These are phyloP conservation scores for Platypus cylindrus DNA, from an alignment of 2,888 invertebrate genomes.

Conservation along the genomic window DNA sequence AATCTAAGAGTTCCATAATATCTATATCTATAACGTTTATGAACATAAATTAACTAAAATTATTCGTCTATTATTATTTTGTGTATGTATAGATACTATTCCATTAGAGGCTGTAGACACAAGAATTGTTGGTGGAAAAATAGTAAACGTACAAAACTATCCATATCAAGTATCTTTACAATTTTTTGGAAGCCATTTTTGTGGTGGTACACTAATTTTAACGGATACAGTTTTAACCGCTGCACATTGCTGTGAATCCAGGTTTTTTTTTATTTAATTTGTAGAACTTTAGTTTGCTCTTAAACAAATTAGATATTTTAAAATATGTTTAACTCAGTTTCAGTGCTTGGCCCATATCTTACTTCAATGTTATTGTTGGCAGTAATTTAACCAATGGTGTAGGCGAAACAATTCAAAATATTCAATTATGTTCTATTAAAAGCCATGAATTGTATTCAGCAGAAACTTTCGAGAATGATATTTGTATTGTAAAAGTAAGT, in stretches of 20 bases:
- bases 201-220: conserved; percentile 22
- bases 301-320: no score
- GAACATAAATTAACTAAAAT: no score
- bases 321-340: no score
- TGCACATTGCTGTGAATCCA: conserved; percentile 19
- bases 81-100: no score
- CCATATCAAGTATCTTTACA: conserved; percentile 21
- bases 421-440: conserved; percentile 9
- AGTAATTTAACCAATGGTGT: conserved; percentile 11
- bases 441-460: conserved; percentile 11
- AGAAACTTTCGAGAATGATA: conserved; percentile 16
- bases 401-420: conserved; percentile 4
- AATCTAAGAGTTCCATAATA: no score
- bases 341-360: no score
- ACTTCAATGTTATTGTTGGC: conserved; percentile 17
- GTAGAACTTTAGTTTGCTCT: no score
- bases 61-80: no score
- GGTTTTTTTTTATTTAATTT: no score
- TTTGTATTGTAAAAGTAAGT: conserved; percentile 19
- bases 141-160: conserved; percentile 16
- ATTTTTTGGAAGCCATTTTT: conserved; percentile 15
- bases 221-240: conserved; percentile 18
- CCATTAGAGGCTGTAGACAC: no score
- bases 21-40: no score
- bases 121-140: conserved; percentile 22